Conservation (phyloP, 1,140 invertebrate genomes). For the Chymomyza costata region DNA sequence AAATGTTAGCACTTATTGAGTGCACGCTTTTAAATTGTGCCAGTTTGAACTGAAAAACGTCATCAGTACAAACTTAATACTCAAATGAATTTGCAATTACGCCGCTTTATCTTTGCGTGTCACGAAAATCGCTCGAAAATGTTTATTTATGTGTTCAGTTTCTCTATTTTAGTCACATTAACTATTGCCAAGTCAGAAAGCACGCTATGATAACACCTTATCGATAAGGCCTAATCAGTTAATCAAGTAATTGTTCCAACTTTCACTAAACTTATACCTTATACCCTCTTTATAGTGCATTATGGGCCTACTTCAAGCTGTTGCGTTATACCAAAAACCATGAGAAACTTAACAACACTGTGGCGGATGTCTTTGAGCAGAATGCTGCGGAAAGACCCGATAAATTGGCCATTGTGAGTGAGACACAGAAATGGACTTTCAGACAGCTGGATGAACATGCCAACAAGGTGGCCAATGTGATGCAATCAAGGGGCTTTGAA, state of each 20-base stretch:
- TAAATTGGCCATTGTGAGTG: slow-evolving; percentile 86
- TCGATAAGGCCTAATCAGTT: not conserved
- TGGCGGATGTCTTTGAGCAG: slow-evolving; percentile 84
- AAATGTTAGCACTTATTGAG: too few species aligned
- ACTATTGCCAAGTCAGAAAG: not conserved
- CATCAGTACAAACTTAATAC: too few species aligned
- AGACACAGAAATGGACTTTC: slow-evolving; percentile 84
- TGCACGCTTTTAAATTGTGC: too few species aligned
- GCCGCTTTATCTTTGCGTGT: too few species aligned
- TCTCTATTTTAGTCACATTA: too few species aligned
- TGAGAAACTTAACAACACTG: slow-evolving; percentile 80
- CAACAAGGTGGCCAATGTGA: slow-evolving; percentile 90
- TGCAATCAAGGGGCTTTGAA: slow-evolving; percentile 84
- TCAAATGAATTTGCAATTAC: too few species aligned
- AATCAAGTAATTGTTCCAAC: too few species aligned
- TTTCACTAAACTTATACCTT: too few species aligned
- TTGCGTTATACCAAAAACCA: slow-evolving; percentile 79
- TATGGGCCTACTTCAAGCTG: slow-evolving; percentile 81
- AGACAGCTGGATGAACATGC: slow-evolving; percentile 88
- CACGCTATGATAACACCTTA: not conserved
- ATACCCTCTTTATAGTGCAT: slow-evolving; percentile 74
- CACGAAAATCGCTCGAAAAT: too few species aligned
- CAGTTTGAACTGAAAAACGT: too few species aligned
- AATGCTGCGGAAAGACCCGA: slow-evolving; percentile 84
- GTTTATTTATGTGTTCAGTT: too few species aligned